These are phyloP conservation scores for Octopus bimaculoides DNA, from an alignment of 1,140 invertebrate species.

Conservation along the genomic window DNA sequence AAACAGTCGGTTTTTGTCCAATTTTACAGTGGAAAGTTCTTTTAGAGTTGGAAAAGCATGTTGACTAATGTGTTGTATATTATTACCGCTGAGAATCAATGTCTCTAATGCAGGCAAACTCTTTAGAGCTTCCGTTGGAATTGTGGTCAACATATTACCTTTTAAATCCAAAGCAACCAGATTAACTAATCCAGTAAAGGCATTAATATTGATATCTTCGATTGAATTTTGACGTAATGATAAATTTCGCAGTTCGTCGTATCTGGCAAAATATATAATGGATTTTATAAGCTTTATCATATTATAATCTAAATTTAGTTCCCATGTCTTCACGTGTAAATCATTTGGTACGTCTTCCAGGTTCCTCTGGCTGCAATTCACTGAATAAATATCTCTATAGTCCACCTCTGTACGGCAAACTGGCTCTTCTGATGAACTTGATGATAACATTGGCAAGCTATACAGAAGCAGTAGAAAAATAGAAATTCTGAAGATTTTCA, in stretches of 20 bases:
- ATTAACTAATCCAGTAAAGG: conserved; percentile 33
- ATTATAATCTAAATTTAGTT: conserved; percentile 42
- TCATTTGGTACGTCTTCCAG: conserved; percentile 37
- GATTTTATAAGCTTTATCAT: conserved; percentile 27
- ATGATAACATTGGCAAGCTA: neutral
- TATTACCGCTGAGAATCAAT: conserved; percentile 42
- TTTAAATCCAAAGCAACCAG: conserved; percentile 44
- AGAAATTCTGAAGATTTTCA: no score
- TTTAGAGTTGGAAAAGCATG: conserved; percentile 34
- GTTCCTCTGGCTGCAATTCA: conserved; percentile 38
- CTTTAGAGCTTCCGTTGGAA: conserved; percentile 35
- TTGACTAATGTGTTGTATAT: conserved; percentile 29
- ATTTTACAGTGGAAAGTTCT: conserved; percentile 33
- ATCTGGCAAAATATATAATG: conserved; percentile 36
- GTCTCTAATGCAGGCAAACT: conserved; percentile 27
- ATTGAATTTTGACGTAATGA: conserved; percentile 44
- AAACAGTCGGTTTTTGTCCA: conserved; percentile 44
- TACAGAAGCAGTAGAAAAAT: neutral
- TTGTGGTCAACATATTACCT: conserved; percentile 35
- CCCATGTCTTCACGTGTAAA: conserved; percentile 38
- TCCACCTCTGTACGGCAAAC: conserved; percentile 5
- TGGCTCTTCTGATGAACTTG: neutral
- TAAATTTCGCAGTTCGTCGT: conserved; percentile 36
- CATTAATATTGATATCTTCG: conserved; percentile 30
- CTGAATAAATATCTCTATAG: conserved; percentile 28